A percentile compares a stretch with the other conserved stretches of the same genome.
These are phyloP conservation scores for Dryococelus australis DNA, from an alignment of 2,888 invertebrate genomes.

Conservation along the genomic window DNA sequence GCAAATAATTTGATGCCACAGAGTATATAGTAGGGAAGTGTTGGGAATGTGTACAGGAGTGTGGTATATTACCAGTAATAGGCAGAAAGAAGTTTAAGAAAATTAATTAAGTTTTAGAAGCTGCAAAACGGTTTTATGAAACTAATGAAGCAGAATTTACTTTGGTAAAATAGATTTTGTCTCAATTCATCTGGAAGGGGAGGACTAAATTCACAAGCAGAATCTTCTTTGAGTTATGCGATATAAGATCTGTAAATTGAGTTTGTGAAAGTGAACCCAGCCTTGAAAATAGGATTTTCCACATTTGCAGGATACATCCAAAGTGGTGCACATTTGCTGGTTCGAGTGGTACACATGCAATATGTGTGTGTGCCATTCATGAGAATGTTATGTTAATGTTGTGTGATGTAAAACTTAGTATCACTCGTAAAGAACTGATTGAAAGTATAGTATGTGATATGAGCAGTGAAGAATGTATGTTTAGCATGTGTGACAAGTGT, in stretches of 20 bases:
- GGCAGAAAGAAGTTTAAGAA: conserved; percentile 34
- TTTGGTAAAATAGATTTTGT: conserved; percentile 47
- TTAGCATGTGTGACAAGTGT: conserved; percentile 28
- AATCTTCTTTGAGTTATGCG: conserved; percentile 1
- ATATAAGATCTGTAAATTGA: conserved; percentile 39
- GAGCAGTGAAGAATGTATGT: conserved; percentile 34
- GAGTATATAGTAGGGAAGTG: no score
- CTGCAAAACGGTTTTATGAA: conserved; percentile 34
- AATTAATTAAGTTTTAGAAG: conserved; percentile 36
- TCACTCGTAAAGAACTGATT: conserved; percentile 29
- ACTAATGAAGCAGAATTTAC: conserved; percentile 37
- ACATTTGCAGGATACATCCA: conserved; percentile 46
- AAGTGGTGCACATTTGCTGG: conserved; percentile 32
- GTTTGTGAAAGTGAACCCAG: conserved; percentile 38
- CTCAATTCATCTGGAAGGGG: conserved; percentile 25
- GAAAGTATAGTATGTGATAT: conserved; percentile 31
- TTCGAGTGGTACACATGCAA: no score
- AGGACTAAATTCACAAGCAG: conserved; percentile 21
- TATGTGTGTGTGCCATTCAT: no score
- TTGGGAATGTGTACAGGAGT: not conserved
- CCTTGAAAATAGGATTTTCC: conserved; percentile 43
- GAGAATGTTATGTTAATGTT: no score
- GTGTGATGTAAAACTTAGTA: no score
- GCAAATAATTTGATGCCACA: conserved; percentile 13
- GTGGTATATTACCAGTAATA: conserved; percentile 41